Percentiles rank a stretch among this genome's conserved stretches.
Conservation (phyloP, 2,797 vertebrate genomes). For the Amniataba percoides region DNA sequence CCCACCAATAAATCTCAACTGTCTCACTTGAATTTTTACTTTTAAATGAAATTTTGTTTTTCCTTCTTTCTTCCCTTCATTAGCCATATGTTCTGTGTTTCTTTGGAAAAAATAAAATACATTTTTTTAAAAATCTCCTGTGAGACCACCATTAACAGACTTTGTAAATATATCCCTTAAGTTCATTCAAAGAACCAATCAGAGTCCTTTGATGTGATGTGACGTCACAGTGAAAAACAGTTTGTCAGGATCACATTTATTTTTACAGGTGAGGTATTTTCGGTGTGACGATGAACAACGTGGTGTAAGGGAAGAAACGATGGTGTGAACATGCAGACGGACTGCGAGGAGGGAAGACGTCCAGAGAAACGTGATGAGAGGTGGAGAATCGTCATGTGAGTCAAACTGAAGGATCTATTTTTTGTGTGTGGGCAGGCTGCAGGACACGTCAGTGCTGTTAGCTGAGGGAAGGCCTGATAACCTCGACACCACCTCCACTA, state of each 20-base stretch:
- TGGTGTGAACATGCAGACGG: constrained; percentile 30
- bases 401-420: constrained; percentile 67
- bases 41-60: not conserved
- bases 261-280: constrained; percentile 41
- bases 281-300: not conserved
- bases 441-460: constrained; percentile 66
- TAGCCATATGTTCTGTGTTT: not conserved
- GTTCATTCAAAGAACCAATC: not conserved
- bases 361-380: constrained; percentile 57
- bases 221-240: constrained; percentile 4
- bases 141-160: not conserved
- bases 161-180: not conserved
- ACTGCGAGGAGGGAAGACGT: constrained; percentile 34
- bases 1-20: not conserved
- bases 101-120: not conserved
- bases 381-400: constrained; percentile 54
- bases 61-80: not conserved
- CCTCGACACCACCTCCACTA: constrained; percentile 72
- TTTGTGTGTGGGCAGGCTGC: constrained; percentile 60
- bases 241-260: constrained; percentile 5
- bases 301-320: constrained; percentile 25
- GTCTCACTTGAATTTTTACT: not conserved
- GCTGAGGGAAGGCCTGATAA: constrained; percentile 61
- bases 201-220: not conserved
- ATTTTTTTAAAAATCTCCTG: too few relatives aligned